phyloP scores from a whole-genome alignment of 2,113 vertebrate genomes.

The Ondatra zibethicus region DNA sequence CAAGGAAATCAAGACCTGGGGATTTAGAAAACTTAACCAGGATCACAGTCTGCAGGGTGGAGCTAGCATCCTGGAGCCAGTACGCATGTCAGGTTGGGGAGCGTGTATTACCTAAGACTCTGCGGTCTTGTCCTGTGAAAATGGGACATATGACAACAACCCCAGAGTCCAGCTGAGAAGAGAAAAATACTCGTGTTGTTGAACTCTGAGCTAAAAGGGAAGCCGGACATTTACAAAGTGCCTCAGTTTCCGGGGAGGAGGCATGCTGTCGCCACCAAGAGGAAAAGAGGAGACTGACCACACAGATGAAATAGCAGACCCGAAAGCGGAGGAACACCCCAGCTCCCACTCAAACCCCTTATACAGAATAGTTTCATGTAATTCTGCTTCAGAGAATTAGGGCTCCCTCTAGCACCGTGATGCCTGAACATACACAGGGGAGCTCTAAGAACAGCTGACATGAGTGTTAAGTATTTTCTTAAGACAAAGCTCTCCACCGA shows the following conservation, averaged over 20 bases:
- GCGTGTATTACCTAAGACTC: background rate
- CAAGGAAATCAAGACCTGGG: slow-evolving; percentile 4
- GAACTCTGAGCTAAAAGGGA: background rate
- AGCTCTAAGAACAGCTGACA: background rate
- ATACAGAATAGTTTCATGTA: background rate
- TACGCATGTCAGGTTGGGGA: background rate
- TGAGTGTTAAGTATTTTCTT: background rate
- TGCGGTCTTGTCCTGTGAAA: background rate
- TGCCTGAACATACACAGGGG: background rate
- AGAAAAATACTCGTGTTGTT: background rate
- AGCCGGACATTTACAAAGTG: background rate
- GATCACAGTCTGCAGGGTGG: background rate
- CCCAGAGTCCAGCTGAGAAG: background rate
- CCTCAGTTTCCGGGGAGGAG: background rate
- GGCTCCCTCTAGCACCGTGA: background rate
- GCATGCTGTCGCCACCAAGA: background rate
- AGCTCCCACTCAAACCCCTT: background rate
- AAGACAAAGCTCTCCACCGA: too few species aligned
- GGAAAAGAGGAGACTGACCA: background rate
- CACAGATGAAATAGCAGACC: background rate
- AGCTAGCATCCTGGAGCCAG: background rate
- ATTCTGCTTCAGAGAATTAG: background rate
- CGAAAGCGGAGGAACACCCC: background rate
- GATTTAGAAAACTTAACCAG: slow-evolving; percentile 9
- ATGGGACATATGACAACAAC: background rate